Conservation (phyloP, 2,797 vertebrate genomes). For the Peromyscus melanophrys region DNA sequence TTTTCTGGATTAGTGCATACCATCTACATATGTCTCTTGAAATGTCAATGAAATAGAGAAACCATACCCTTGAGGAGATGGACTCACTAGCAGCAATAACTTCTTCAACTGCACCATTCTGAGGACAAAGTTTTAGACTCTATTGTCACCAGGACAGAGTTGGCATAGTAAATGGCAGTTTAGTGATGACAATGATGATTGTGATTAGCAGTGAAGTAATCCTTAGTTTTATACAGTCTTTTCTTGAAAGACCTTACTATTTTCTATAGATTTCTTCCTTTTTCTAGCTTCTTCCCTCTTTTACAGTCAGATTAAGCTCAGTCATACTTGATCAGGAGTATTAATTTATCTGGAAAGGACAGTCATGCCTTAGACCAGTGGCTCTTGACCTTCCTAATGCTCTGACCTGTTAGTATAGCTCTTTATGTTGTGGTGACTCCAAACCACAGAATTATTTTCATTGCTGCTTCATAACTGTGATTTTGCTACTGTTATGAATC, state of each 20-base stretch:
- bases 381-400: background rate
- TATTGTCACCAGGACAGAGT: background rate
- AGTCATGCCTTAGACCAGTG: background rate
- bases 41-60: background rate
- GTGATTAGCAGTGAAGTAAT: background rate
- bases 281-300: background rate
- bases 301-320: background rate
- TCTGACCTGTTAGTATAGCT: background rate
- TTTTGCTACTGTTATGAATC: background rate
- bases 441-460: background rate
- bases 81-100: background rate
- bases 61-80: background rate
- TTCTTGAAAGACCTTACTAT: constrained; percentile 8
- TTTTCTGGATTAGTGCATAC: background rate
- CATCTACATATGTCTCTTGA: background rate
- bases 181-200: background rate
- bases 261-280: background rate
- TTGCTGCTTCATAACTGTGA: background rate
- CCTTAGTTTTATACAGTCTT: constrained; percentile 11
- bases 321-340: background rate
- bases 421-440: background rate
- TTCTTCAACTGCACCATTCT: background rate
- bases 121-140: background rate
- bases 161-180: background rate
- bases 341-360: constrained; percentile 38